These are phyloP conservation scores for Paramormyrops kingsleyae DNA, from an alignment of 2,113 vertebrate genomes.

Conservation along the genomic window DNA sequence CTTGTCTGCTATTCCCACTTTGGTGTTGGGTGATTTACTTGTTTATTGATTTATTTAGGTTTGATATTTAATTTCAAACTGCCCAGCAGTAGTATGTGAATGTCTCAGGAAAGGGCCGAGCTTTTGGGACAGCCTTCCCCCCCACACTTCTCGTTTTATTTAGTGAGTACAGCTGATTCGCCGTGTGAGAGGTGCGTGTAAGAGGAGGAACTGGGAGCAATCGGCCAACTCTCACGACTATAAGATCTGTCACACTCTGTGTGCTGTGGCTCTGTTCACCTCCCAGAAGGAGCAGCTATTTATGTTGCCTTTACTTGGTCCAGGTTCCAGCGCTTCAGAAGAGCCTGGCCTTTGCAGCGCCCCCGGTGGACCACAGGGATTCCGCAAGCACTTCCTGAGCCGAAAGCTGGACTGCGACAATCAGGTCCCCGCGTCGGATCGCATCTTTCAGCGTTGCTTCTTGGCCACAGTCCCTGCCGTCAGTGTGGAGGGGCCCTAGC, in stretches of 20 bases:
- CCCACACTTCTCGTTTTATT: background rate
- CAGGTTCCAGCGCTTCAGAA: slow-evolving; percentile 37
- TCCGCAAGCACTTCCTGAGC: slow-evolving; percentile 58
- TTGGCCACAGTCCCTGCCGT: slow-evolving; percentile 48
- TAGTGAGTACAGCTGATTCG: background rate
- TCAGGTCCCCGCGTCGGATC: slow-evolving; percentile 49
- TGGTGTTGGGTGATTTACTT: no score
- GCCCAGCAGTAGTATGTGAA: no score
- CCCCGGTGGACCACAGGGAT: slow-evolving; percentile 44
- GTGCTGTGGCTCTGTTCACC: background rate
- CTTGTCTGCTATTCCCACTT: no score
- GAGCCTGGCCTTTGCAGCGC: slow-evolving; percentile 30
- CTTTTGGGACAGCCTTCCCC: background rate
- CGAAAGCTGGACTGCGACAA: slow-evolving; percentile 59
- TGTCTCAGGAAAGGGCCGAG: background rate
- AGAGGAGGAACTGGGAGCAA: background rate
- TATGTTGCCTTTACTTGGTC: slow-evolving; percentile 29
- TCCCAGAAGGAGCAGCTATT: background rate
- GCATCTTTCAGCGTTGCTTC: slow-evolving; percentile 65
- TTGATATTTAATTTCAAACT: no score
- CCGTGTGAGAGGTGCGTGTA: background rate
- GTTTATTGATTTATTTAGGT: no score
- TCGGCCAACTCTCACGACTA: background rate
- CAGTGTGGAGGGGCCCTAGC: slow-evolving; percentile 53
- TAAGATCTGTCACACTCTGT: background rate